Conservation (phyloP, 2,113 vertebrate genomes). For the Pygoscelis adeliae region DNA sequence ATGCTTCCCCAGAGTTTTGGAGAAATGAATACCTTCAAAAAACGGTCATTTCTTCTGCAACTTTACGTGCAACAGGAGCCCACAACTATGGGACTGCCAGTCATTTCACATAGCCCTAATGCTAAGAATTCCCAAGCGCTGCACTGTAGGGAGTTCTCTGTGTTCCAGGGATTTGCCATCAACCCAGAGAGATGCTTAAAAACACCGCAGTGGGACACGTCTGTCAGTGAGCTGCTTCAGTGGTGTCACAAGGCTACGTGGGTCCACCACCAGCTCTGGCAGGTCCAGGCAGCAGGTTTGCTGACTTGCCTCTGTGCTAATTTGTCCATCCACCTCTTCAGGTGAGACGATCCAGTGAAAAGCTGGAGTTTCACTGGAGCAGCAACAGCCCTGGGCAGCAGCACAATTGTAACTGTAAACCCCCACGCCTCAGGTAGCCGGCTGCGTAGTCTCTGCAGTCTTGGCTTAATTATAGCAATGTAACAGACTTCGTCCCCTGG, state of each 20-base stretch:
- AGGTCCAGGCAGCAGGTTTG: background rate
- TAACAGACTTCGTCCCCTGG: background rate
- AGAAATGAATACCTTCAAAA: background rate
- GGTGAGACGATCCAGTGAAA: background rate
- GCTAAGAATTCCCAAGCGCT: background rate
- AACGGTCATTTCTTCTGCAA: background rate
- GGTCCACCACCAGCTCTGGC: background rate
- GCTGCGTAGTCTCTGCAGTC: background rate
- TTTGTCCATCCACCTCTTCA: background rate
- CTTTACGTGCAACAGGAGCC: background rate
- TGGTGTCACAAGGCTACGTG: background rate
- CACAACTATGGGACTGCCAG: rapidly evolving
- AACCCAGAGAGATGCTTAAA: background rate
- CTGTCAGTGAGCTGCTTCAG: background rate
- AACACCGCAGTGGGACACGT: rapidly evolving
- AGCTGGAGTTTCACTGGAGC: background rate
- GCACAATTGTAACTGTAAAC: background rate
- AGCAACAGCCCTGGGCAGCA: background rate
- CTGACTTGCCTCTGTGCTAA: background rate
- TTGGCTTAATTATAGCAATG: background rate
- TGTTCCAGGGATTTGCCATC: background rate
- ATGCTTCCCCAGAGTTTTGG: background rate
- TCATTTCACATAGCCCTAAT: background rate
- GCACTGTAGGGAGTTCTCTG: background rate
- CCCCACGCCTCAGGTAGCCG: rapidly evolving